Evolutionary conservation across 2,888 invertebrate genomes (phyloP).

Genomic region (Nomada flava): DNA sequence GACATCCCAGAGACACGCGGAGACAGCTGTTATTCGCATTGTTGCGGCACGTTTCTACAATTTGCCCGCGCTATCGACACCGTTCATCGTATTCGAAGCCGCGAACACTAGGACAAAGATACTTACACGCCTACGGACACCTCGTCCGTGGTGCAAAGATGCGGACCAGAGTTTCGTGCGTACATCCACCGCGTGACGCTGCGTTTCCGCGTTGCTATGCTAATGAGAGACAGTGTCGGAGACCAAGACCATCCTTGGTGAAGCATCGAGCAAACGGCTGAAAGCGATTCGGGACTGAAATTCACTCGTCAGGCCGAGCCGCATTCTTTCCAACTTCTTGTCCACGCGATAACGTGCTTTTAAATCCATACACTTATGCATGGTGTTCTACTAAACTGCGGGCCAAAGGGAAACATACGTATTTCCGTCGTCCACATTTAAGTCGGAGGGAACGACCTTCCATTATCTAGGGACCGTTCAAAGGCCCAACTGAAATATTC

Average conservation of each 20-base stretch:
- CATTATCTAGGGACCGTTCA: too few relatives aligned
- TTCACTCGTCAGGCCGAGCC: conserved; percentile 16
- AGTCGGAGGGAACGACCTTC: too few relatives aligned
- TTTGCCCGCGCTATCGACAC: conserved; percentile 55
- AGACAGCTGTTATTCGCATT: conserved; percentile 53
- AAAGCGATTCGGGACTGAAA: conserved; percentile 27
- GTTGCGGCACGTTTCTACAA: conserved; percentile 52
- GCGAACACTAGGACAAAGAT: conserved; percentile 6
- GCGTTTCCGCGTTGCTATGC: conserved; percentile 76
- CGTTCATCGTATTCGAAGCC: conserved; percentile 55
- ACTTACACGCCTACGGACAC: conserved; percentile 19
- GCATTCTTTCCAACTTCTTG: too few relatives aligned
- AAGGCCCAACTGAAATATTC: too few relatives aligned
- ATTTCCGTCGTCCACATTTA: too few relatives aligned
- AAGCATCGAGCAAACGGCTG: not conserved
- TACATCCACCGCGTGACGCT: conserved; percentile 56
- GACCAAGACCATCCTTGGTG: conserved; percentile 61
- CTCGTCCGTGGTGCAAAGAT: conserved; percentile 36
- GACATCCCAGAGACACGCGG: conserved; percentile 35
- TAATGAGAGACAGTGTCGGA: conserved; percentile 72
- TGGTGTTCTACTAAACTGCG: too few relatives aligned
- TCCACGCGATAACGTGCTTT: too few relatives aligned
- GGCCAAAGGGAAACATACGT: too few relatives aligned
- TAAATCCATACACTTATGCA: too few relatives aligned
- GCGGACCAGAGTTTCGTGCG: conserved; percentile 62